phyloP scores from a whole-genome alignment of 2,797 vertebrate species.

The Tangara arthus region DNA sequence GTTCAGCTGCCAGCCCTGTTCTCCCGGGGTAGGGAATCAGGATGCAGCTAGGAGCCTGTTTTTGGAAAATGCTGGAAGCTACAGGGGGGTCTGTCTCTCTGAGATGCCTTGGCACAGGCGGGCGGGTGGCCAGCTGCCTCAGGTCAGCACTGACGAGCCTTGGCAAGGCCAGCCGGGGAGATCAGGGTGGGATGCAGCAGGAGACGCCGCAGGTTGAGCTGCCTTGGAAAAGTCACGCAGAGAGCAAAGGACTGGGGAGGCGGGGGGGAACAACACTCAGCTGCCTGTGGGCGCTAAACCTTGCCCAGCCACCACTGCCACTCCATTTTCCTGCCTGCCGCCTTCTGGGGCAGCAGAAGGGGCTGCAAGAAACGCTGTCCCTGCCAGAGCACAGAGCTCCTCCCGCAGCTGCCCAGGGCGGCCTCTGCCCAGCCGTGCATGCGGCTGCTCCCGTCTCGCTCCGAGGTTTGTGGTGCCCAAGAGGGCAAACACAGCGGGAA shows the following conservation, averaged over 20 bases:
- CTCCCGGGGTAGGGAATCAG: background rate
- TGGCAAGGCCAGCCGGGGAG: conserved; percentile 1
- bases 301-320: background rate
- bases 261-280: fast-evolving
- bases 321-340: background rate
- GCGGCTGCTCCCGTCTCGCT: background rate
- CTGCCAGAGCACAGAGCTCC: background rate
- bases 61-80: conserved; percentile 1
- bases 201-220: conserved; percentile 26
- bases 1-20: background rate
- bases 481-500: background rate
- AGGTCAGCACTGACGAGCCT: conserved; percentile 28
- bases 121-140: background rate
- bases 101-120: conserved; percentile 27
- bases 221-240: background rate
- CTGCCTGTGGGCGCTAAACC: conserved; percentile 15
- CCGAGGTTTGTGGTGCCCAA: background rate
- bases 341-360: background rate
- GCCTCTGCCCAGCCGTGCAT: conserved; percentile 15
- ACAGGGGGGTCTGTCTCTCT: background rate
- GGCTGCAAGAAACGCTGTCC: background rate
- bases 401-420: background rate
- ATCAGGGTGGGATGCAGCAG: conserved; percentile 1
- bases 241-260: background rate
- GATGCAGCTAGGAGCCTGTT: background rate